Conservation (phyloP, 1,140 invertebrate species). For the Watersipora subatra region DNA sequence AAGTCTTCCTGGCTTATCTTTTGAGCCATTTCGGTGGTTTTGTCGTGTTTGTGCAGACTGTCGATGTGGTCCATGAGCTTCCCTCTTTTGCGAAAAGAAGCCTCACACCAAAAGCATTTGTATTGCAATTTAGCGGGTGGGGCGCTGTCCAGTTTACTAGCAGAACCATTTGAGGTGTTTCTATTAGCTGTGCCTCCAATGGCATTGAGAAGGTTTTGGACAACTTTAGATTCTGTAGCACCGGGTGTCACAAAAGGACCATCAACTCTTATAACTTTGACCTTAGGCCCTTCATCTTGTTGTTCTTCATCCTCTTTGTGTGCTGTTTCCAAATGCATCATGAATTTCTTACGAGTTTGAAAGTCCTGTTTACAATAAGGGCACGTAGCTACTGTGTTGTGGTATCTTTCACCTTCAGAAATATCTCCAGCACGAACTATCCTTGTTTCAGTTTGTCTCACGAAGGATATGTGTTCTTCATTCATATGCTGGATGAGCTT, state of each 20-base stretch:
- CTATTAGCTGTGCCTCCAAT: background rate
- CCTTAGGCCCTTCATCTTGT: background rate
- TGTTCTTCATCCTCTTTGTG: background rate
- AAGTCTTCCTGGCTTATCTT: too few species aligned
- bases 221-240: background rate
- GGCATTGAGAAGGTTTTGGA: background rate
- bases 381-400: background rate
- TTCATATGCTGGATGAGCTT: background rate
- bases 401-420: background rate
- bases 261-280: background rate
- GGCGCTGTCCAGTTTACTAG: background rate
- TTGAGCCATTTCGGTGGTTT: too few species aligned
- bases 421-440: background rate
- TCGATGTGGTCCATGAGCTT: conserved; percentile 4
- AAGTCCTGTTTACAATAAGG: background rate
- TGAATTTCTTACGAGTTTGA: background rate
- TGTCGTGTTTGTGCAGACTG: background rate
- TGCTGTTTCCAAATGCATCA: background rate
- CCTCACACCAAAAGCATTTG: conserved; percentile 2
- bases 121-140: background rate
- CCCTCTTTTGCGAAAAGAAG: background rate
- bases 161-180: background rate
- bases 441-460: too few species aligned
- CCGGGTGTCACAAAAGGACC: background rate
- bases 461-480: background rate